phyloP scores from a whole-genome alignment of 2,113 vertebrate species.

The Psittacus erithacus region DNA sequence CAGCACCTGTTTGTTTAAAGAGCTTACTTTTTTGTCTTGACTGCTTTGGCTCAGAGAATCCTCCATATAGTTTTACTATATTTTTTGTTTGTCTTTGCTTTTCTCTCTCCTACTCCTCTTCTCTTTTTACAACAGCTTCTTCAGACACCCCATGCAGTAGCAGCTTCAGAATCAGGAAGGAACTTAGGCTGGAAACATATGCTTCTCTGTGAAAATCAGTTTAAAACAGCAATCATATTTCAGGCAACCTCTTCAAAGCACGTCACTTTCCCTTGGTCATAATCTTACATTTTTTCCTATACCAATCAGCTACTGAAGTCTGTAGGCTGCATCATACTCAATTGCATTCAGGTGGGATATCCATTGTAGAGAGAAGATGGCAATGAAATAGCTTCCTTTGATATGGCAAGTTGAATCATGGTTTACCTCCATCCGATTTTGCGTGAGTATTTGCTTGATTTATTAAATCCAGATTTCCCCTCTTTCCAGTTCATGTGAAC shows the following conservation, averaged over 20 bases:
- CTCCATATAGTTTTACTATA: neutral
- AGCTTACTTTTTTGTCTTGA: neutral
- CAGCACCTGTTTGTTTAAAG: neutral
- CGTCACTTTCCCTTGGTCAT: neutral
- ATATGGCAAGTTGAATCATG: neutral
- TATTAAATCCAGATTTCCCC: neutral
- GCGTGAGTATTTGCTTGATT: neutral
- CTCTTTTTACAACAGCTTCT: neutral
- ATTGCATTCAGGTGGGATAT: neutral
- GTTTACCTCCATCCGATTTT: neutral
- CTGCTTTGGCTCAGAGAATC: neutral
- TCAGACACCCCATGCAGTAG: neutral
- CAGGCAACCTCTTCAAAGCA: neutral
- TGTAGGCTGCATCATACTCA: neutral
- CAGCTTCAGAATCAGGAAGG: neutral
- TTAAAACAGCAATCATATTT: neutral
- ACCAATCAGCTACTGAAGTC: neutral
- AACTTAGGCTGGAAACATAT: neutral
- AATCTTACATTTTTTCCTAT: neutral
- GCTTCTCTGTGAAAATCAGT: neutral
- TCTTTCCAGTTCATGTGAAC: neutral
- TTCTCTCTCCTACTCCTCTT: neutral
- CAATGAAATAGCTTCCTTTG: neutral
- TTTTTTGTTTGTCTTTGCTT: neutral
- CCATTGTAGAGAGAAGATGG: neutral